Evolutionary conservation across 2,797 vertebrate species (phyloP).

Genomic region (Syngnathus rostellatus): DNA sequence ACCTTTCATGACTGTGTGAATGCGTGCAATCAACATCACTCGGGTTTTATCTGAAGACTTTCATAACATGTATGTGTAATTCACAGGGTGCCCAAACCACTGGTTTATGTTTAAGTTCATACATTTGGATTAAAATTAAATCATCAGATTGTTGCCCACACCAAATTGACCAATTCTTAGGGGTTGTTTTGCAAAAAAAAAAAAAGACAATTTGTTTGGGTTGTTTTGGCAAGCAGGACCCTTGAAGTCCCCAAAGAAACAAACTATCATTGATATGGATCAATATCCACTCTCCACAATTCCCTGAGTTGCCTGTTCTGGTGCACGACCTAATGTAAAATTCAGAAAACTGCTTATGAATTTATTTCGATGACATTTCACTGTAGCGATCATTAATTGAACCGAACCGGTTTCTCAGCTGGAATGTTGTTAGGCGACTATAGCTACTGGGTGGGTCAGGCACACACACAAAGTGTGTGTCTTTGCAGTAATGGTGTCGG

Average conservation of each 20-base stretch:
- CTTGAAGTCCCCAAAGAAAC: too few relatives aligned
- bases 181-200: too few relatives aligned
- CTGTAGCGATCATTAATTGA: not conserved
- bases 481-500: not conserved
- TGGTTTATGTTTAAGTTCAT: not conserved
- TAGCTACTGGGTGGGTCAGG: conserved; percentile 19
- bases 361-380: not conserved
- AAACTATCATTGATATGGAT: too few relatives aligned
- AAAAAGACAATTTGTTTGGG: too few relatives aligned
- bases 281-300: not conserved
- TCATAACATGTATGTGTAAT: not conserved
- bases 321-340: not conserved
- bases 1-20: not conserved
- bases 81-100: not conserved
- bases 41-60: not conserved
- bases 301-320: not conserved
- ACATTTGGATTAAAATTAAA: not conserved
- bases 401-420: not conserved
- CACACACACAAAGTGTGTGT: not conserved
- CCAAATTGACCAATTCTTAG: too few relatives aligned
- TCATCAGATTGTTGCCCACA: too few relatives aligned
- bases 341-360: not conserved
- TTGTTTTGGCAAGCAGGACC: too few relatives aligned
- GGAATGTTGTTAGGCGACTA: conserved; percentile 41
- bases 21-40: not conserved